Evolutionary conservation across 2,113 vertebrate species (phyloP).

Genomic region (Tyrannus savana): DNA sequence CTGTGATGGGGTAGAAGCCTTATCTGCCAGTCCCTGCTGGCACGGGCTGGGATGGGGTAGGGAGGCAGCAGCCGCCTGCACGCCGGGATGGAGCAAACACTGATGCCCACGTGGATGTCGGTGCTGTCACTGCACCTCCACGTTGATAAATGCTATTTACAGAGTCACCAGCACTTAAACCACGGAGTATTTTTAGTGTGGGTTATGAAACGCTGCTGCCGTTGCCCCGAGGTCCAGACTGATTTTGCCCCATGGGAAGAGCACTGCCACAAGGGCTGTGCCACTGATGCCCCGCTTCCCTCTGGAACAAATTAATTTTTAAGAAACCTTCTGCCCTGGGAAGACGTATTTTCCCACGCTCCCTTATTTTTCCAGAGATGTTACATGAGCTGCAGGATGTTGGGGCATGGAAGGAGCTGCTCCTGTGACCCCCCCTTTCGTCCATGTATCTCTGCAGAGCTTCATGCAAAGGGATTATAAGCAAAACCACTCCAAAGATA

Average conservation of each 20-base stretch:
- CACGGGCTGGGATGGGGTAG: not conserved
- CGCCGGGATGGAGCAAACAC: not conserved
- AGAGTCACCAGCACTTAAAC: not conserved
- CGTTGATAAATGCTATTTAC: not conserved
- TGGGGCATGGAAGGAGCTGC: not conserved
- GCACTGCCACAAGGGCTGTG: not conserved
- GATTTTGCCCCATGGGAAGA: not conserved
- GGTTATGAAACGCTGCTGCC: not conserved
- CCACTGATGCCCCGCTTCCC: not conserved
- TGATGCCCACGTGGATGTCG: not conserved
- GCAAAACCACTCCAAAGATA: not conserved
- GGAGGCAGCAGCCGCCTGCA: not conserved
- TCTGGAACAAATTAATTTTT: not conserved
- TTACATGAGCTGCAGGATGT: not conserved
- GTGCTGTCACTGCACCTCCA: not conserved
- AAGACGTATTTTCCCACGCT: not conserved
- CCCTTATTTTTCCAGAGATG: not conserved
- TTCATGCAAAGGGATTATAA: not conserved
- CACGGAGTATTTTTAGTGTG: not conserved
- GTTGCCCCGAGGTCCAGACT: fast-evolving
- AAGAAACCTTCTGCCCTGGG: not conserved
- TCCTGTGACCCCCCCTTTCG: not conserved
- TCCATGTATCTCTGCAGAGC: not conserved
- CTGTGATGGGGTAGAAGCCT: fast-evolving
- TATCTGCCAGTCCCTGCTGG: not conserved